These are phyloP conservation scores for Germaria angustata DNA, from an alignment of 2,888 invertebrate genomes.

Conservation along the genomic window DNA sequence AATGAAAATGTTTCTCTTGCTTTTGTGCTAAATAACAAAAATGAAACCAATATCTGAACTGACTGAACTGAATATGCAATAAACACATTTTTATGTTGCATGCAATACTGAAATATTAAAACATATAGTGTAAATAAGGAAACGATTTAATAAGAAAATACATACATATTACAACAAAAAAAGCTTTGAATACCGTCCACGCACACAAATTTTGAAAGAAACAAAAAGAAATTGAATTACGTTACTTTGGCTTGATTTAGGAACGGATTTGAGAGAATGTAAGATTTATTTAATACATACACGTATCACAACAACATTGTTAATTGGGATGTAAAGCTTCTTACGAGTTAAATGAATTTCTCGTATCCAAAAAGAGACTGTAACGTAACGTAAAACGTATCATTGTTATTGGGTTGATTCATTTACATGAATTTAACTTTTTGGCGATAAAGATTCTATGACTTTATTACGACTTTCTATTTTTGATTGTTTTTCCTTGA, in stretches of 20 bases:
- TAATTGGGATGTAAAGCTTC: too few relatives aligned
- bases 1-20: conserved; percentile 18
- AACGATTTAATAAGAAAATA: conserved; percentile 53
- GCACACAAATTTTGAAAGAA: conserved; percentile 69
- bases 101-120: conserved; percentile 65
- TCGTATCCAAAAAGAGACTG: too few relatives aligned
- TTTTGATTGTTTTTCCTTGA: too few relatives aligned
- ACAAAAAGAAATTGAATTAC: conserved; percentile 6
- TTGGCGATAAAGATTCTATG: too few relatives aligned
- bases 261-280: conserved; percentile 3
- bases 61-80: conserved; percentile 68
- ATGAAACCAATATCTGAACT: conserved; percentile 28
- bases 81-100: conserved; percentile 62
- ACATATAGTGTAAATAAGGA: conserved; percentile 67
- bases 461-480: too few relatives aligned
- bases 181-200: conserved; percentile 79
- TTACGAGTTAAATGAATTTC: too few relatives aligned
- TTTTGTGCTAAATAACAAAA: not conserved
- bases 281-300: conserved; percentile 27
- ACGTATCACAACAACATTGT: too few relatives aligned
- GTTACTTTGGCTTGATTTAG: not conserved
- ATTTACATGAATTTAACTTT: too few relatives aligned
- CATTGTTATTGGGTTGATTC: too few relatives aligned
- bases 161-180: conserved; percentile 67
- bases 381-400: too few relatives aligned